Percentiles rank a stretch among this genome's conserved stretches.
These are phyloP conservation scores for Entomyzon cyanotis DNA, from an alignment of 2,113 vertebrate species.

Conservation along the genomic window DNA sequence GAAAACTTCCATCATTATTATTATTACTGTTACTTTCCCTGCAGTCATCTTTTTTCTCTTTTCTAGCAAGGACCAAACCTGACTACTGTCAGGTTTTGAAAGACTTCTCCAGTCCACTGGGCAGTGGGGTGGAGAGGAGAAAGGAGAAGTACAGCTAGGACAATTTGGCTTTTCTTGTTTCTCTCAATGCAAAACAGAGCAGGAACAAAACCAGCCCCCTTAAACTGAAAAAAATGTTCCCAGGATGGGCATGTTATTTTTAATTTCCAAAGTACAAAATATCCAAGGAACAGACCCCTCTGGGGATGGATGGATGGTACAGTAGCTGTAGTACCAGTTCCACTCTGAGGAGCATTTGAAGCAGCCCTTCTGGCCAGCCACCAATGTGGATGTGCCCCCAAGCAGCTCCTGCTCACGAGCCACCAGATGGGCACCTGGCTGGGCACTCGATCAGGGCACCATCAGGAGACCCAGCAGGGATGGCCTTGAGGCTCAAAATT, in stretches of 20 bases:
- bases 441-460: neutral
- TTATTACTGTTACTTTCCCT: neutral
- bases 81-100: neutral
- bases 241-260: neutral
- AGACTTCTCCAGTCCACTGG: neutral
- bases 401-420: neutral
- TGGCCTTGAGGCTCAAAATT: neutral
- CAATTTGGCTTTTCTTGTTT: neutral
- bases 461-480: neutral
- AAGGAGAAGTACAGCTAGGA: neutral
- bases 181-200: neutral
- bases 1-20: neutral
- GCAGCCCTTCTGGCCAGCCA: neutral
- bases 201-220: neutral
- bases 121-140: neutral
- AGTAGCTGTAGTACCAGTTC: neutral
- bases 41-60: neutral
- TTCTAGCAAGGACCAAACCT: neutral
- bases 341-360: neutral
- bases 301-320: neutral
- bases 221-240: neutral
- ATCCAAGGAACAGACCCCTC: neutral
- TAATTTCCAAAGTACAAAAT: neutral
- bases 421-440: neutral
- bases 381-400: rapidly evolving